Conservation (phyloP, 64 coral and sea anemone genomes). For the Montipora cactus region DNA sequence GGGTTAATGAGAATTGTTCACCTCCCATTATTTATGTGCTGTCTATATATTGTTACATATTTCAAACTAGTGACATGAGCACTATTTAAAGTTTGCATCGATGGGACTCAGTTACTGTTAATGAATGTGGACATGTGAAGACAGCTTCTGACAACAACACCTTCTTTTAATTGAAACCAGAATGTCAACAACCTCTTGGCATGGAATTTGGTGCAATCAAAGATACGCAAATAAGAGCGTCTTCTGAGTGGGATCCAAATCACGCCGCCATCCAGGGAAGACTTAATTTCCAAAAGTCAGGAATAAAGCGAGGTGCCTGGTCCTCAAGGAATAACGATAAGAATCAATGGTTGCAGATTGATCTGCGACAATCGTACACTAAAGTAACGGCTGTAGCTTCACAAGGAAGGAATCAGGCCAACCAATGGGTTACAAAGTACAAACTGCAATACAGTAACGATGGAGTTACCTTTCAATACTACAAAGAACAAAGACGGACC, state of each 20-base stretch:
- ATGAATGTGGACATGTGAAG: no score
- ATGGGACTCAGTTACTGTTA: no score
- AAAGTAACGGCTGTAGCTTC: slow-evolving; percentile 1
- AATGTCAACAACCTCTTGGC: background rate
- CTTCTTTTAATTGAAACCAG: no score
- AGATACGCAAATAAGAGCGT: background rate
- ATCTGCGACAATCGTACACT: background rate
- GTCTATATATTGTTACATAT: no score
- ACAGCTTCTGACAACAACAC: no score
- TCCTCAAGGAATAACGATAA: background rate
- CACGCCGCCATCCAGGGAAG: slow-evolving; percentile 2
- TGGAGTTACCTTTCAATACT: background rate
- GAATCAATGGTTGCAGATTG: slow-evolving; percentile 28
- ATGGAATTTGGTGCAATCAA: background rate
- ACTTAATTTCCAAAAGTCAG: background rate
- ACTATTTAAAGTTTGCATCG: no score
- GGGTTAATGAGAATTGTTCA: no score
- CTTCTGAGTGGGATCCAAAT: background rate
- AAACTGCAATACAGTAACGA: slow-evolving; percentile 3
- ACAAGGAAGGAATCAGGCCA: background rate
- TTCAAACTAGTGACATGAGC: no score
- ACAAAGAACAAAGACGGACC: background rate
- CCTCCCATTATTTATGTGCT: no score
- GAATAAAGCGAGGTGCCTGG: background rate
- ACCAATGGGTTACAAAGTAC: slow-evolving; percentile 29